Evolutionary conservation across 2,113 vertebrate species (phyloP).

Genomic region (Anguilla rostrata): DNA sequence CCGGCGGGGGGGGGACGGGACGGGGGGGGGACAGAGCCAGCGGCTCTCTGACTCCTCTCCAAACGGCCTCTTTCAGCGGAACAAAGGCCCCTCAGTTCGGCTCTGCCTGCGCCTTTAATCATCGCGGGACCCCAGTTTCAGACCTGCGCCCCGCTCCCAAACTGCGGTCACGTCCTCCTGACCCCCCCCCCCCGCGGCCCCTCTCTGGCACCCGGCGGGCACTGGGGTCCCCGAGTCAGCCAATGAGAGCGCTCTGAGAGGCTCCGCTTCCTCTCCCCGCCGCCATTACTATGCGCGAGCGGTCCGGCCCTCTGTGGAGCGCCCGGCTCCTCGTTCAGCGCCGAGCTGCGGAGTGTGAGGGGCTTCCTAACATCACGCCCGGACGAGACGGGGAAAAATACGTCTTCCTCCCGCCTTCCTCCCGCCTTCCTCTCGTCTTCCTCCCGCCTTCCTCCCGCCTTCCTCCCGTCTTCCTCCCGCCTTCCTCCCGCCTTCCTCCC

Average conservation of each 20-base stretch:
- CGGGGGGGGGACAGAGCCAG: background rate
- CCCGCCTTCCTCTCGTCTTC: background rate
- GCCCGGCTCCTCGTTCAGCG: slow-evolving; percentile 21
- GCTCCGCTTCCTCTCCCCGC: too few species aligned
- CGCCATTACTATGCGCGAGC: slow-evolving; percentile 23
- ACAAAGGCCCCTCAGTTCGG: slow-evolving; percentile 41
- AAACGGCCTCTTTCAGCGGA: slow-evolving; percentile 21
- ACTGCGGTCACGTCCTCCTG: slow-evolving; percentile 26
- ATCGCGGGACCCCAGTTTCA: slow-evolving; percentile 8
- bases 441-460: slow-evolving; percentile 10
- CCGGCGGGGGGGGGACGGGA: background rate
- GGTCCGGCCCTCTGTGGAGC: slow-evolving; percentile 18
- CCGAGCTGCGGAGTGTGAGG: slow-evolving; percentile 27
- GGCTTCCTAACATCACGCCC: slow-evolving; percentile 46
- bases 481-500: slow-evolving; percentile 21
- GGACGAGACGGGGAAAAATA: slow-evolving; percentile 44
- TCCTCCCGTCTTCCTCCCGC: background rate
- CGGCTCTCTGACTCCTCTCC: background rate
- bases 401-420: background rate
- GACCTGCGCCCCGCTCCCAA: slow-evolving; percentile 36
- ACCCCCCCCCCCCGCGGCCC: slow-evolving; percentile 19
- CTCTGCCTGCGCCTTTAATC: slow-evolving; percentile 35
- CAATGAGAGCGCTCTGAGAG: background rate
- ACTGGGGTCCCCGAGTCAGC: background rate
- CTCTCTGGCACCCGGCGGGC: slow-evolving; percentile 13